phyloP scores from a whole-genome alignment of 2,797 vertebrate genomes.

The Falco cherrug region DNA sequence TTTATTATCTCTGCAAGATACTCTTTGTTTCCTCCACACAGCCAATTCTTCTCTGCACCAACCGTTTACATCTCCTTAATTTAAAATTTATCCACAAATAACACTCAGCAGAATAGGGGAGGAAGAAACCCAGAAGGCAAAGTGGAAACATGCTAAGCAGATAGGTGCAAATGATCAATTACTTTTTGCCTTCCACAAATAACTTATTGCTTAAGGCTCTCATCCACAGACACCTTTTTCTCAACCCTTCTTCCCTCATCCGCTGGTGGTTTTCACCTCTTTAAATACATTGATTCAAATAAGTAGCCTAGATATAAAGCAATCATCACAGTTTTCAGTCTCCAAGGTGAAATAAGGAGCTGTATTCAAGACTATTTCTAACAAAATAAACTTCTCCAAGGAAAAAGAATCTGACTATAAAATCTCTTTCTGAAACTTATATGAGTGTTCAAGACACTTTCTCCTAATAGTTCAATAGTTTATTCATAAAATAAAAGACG shows the following conservation, averaged over 20 bases:
- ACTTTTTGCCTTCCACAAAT: neutral
- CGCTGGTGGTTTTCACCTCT: constrained; percentile 5
- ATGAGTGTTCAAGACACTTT: neutral
- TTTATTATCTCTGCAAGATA: constrained; percentile 24
- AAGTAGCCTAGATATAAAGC: constrained; percentile 7
- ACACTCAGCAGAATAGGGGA: neutral
- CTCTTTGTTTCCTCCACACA: neutral
- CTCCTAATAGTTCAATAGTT: neutral
- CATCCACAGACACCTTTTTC: neutral
- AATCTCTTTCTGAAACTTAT: neutral
- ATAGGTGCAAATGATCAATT: constrained; percentile 14
- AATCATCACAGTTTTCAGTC: neutral
- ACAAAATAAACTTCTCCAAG: neutral
- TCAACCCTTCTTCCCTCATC: constrained; percentile 3
- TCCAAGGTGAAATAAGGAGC: constrained; percentile 22
- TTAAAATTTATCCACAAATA: constrained; percentile 8
- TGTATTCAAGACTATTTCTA: neutral
- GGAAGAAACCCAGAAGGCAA: neutral
- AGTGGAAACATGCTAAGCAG: neutral
- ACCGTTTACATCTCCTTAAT: neutral
- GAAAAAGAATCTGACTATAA: neutral
- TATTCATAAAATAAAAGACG: neutral
- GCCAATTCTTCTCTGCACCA: neutral
- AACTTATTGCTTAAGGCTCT: constrained; percentile 12
- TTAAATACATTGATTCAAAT: constrained; percentile 36